Conservation (phyloP, 2,113 vertebrate species). For the Acrocephalus kingi region DNA sequence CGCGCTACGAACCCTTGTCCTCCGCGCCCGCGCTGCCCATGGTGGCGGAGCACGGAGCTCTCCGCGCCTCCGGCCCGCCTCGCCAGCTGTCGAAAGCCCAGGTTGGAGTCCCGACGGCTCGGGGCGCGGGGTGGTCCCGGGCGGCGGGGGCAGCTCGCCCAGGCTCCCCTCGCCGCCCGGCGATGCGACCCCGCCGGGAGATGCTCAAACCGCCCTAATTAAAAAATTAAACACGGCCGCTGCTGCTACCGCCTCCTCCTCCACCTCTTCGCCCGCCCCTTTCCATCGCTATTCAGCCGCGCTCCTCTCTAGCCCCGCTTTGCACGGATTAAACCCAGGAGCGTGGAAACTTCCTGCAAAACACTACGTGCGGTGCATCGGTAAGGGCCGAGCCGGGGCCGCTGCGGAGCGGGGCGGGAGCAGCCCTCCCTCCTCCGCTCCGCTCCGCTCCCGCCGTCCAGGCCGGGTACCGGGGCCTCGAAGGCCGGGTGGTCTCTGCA, state of each 20-base stretch:
- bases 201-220: constrained; percentile 36
- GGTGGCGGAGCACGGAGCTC: constrained; percentile 6
- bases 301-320: neutral
- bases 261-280: constrained; percentile 16
- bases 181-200: constrained; percentile 20
- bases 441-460: neutral
- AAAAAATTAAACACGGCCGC: constrained; percentile 34
- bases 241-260: neutral
- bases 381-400: constrained; percentile 7
- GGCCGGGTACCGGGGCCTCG: neutral
- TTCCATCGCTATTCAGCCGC: neutral
- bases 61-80: neutral
- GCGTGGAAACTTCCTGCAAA: constrained; percentile 67
- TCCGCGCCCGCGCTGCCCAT: constrained; percentile 38
- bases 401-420: neutral
- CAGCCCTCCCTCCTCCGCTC: neutral
- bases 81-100: neutral
- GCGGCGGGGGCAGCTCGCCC: neutral
- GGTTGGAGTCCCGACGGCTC: neutral
- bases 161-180: neutral
- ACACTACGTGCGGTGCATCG: constrained; percentile 58
- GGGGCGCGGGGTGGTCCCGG: neutral
- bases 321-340: neutral
- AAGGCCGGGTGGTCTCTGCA: neutral
- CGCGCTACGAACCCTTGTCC: constrained; percentile 34